Evolutionary conservation across 2,113 vertebrate genomes (phyloP).

Genomic region (Merops nubicus): DNA sequence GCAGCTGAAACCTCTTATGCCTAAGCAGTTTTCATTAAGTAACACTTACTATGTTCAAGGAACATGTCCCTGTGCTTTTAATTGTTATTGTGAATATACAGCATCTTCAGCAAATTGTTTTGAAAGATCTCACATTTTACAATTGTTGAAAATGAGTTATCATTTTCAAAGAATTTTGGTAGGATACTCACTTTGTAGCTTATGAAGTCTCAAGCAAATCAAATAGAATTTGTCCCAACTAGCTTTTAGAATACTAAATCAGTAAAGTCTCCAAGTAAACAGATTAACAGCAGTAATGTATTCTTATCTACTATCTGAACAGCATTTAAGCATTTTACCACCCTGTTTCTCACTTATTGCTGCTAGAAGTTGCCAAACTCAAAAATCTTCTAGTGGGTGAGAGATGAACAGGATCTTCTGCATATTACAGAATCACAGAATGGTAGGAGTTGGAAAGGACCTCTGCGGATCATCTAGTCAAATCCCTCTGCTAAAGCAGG

Average conservation of each 20-base stretch:
- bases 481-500: too few species aligned
- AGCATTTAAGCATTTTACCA: not conserved
- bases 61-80: not conserved
- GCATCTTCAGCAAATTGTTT: not conserved
- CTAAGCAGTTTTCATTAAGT: not conserved
- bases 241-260: not conserved
- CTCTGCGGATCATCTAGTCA: too few species aligned
- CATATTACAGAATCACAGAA: not conserved
- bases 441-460: too few species aligned
- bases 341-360: not conserved
- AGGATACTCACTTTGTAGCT: not conserved
- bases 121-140: not conserved
- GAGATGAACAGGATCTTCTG: not conserved
- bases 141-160: not conserved
- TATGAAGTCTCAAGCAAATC: not conserved
- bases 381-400: not conserved
- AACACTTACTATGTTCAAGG: not conserved
- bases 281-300: not conserved
- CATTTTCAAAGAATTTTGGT: not conserved
- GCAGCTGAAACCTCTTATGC: not conserved
- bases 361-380: not conserved
- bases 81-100: not conserved
- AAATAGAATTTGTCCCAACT: not conserved
- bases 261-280: not conserved
- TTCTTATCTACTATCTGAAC: rapidly evolving